Conservation (phyloP, 1,140 invertebrate genomes). For the Drosophila persimilis region DNA sequence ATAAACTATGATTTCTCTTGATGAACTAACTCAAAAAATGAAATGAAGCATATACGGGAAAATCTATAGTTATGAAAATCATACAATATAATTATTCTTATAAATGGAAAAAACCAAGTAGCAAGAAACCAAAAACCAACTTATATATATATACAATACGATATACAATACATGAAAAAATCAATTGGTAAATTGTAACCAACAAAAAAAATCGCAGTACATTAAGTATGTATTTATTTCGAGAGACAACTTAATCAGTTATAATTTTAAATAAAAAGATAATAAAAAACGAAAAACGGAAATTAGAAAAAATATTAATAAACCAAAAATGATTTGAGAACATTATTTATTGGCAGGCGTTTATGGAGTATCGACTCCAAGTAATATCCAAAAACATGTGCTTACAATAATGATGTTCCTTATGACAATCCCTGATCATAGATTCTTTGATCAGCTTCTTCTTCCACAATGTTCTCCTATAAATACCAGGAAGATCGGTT, state of each 20-base stretch:
- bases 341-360: not conserved
- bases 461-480: not conserved
- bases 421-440: too few species aligned
- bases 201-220: conserved; percentile 48
- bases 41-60: conserved; percentile 25
- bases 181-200: conserved; percentile 60
- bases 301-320: conserved; percentile 73
- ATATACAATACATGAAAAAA: conserved; percentile 47
- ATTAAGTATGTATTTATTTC: conserved; percentile 73
- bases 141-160: conserved; percentile 63
- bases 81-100: conserved; percentile 74
- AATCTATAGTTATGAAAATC: conserved; percentile 51
- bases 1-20: conserved; percentile 47
- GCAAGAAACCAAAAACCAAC: conserved; percentile 26
- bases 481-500: conserved; percentile 19
- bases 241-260: conserved; percentile 56
- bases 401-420: too few species aligned
- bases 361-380: too few species aligned
- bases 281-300: conserved; percentile 47
- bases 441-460: not conserved
- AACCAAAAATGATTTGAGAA: conserved; percentile 8
- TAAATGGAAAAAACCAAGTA: conserved; percentile 63
- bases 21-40: conserved; percentile 31
- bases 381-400: not conserved
- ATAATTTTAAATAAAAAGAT: conserved; percentile 67